A percentile compares a stretch with the other conserved stretches of the same genome.
Conservation (phyloP, 2,888 invertebrate species). For the Argyresthia albistria region DNA sequence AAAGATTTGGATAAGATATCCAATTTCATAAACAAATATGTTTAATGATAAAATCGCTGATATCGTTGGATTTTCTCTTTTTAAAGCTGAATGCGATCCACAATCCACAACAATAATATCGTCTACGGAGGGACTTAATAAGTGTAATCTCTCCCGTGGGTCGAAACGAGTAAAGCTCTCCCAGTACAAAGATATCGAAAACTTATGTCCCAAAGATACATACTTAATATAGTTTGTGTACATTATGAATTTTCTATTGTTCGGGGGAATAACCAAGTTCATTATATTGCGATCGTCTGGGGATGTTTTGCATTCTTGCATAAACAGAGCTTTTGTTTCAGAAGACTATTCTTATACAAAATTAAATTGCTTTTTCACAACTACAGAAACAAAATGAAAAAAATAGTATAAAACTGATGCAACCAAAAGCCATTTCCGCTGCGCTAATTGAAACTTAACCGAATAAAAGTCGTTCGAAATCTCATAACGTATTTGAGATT, state of each 20-base stretch:
- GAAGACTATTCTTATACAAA: too few relatives aligned
- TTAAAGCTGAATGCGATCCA: constrained; percentile 14
- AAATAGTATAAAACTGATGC: neutral
- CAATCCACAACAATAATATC: constrained; percentile 12
- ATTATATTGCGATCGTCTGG: neutral
- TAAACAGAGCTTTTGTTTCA: too few relatives aligned
- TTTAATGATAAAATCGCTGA: constrained; percentile 27
- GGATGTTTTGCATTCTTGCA: neutral
- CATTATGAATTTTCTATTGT: neutral
- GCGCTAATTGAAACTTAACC: neutral
- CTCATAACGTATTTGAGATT: neutral
- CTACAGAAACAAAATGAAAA: too few relatives aligned
- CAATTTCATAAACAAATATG: neutral
- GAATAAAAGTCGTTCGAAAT: neutral
- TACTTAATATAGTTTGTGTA: neutral
- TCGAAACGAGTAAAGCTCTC: constrained; percentile 10
- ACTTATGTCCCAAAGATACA: constrained; percentile 2
- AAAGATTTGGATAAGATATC: too few relatives aligned
- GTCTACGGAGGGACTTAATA: constrained; percentile 16
- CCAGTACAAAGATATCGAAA: constrained; percentile 1
- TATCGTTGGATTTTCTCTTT: too few relatives aligned
- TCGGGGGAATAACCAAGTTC: neutral
- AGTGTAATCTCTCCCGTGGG: constrained; percentile 14
- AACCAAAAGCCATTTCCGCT: neutral
- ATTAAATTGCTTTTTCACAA: too few relatives aligned